A percentile compares a stretch with the other conserved stretches of the same genome.
Evolutionary conservation across 2,797 vertebrate species (phyloP).

Genomic region (Pogoniulus pusillus): DNA sequence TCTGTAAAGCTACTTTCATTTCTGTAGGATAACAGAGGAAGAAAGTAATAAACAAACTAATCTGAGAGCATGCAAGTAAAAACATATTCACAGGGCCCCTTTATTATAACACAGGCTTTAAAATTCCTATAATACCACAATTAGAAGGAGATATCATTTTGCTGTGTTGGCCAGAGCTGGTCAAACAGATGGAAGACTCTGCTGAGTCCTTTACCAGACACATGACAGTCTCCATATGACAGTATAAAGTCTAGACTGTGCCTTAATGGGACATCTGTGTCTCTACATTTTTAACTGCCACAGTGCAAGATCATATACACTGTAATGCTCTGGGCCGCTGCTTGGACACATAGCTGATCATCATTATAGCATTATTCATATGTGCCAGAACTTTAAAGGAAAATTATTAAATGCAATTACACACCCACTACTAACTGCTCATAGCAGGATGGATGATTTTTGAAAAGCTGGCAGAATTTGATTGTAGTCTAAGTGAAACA

Average conservation of each 20-base stretch:
- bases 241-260: background rate
- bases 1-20: background rate
- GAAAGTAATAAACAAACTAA: conserved; percentile 1
- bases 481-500: conserved; percentile 56
- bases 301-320: background rate
- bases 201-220: conserved; percentile 6
- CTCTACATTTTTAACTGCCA: conserved; percentile 38
- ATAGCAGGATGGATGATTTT: conserved; percentile 24
- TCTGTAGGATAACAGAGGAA: background rate
- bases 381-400: background rate
- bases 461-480: conserved; percentile 42
- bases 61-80: background rate
- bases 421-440: conserved; percentile 10
- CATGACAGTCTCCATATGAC: conserved; percentile 8
- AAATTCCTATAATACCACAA: background rate
- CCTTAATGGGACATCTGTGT: conserved; percentile 24
- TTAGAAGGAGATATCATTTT: background rate
- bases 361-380: background rate
- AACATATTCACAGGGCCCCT: background rate
- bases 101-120: background rate
- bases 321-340: background rate
- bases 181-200: conserved; percentile 21
- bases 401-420: conserved; percentile 44
- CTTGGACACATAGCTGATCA: background rate
- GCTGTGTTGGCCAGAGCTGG: background rate